Conservation (phyloP, 2,797 vertebrate species). For the Leucoraja ocellata region DNA sequence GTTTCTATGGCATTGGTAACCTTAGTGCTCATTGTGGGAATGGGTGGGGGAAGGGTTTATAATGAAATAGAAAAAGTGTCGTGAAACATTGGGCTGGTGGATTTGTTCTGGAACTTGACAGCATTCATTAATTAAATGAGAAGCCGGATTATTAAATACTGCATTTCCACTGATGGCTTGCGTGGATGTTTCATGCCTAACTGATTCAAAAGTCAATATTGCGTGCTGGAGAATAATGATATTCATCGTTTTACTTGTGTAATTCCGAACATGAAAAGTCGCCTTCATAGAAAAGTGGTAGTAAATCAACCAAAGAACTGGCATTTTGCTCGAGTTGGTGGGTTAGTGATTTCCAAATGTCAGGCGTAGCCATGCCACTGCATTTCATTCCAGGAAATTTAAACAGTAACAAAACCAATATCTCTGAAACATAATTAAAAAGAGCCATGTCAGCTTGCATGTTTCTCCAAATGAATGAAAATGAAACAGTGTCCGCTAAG, state of each 20-base stretch:
- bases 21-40: conserved; percentile 3
- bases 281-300: background rate
- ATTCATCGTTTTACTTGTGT: conserved; percentile 3
- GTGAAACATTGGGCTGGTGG: background rate
- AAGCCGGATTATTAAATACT: conserved; percentile 12
- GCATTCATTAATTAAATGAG: conserved; percentile 14
- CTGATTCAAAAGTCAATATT: conserved; percentile 18
- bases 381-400: background rate
- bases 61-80: conserved; percentile 17
- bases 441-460: background rate
- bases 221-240: background rate
- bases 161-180: background rate
- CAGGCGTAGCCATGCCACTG: conserved; percentile 4
- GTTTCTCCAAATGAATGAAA: background rate
- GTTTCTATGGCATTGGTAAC: conserved; percentile 14
- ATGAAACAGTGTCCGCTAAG: background rate
- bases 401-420: conserved; percentile 25
- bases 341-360: conserved; percentile 19
- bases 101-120: conserved; percentile 25
- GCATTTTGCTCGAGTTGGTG: background rate
- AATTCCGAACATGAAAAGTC: background rate
- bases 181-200: background rate
- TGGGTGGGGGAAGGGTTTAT: background rate
- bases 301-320: conserved; percentile 23
- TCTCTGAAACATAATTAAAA: conserved; percentile 2